These are phyloP conservation scores for Drosophila suboccidentalis DNA, from an alignment of 2,888 invertebrate genomes.

Conservation along the genomic window DNA sequence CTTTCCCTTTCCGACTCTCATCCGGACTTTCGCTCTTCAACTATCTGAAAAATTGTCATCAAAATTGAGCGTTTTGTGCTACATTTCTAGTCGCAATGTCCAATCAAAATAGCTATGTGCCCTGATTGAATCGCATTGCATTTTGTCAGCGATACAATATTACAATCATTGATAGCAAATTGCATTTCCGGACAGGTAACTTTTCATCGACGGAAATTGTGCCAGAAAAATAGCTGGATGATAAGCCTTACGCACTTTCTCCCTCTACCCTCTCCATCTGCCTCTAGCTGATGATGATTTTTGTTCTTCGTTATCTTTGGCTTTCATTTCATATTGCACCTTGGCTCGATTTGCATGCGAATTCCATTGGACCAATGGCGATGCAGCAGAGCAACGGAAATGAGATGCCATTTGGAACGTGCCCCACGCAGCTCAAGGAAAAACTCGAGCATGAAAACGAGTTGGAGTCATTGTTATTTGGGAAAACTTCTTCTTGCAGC, in stretches of 20 bases:
- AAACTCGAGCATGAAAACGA: conserved; percentile 17
- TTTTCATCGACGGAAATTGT: conserved; percentile 42
- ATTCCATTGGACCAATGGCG: conserved; percentile 34
- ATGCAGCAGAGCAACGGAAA: conserved; percentile 34
- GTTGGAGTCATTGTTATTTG: conserved; percentile 38
- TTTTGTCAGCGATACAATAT: conserved; percentile 44
- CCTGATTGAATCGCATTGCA: conserved; percentile 51
- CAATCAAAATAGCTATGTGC: conserved; percentile 68
- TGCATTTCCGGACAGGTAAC: conserved; percentile 49
- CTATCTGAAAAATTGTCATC: conserved; percentile 56
- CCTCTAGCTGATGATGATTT: background rate
- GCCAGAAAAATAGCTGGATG: conserved; percentile 9
- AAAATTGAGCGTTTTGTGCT: conserved; percentile 48
- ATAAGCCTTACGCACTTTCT: conserved; percentile 3
- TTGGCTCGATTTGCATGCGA: conserved; percentile 51
- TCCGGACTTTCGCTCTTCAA: conserved; percentile 21
- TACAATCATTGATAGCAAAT: conserved; percentile 37
- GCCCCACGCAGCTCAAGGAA: conserved; percentile 26
- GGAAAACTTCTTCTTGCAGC: conserved; percentile 36
- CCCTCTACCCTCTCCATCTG: background rate
- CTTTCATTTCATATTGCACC: conserved; percentile 41
- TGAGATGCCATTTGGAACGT: conserved; percentile 57
- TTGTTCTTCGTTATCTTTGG: conserved; percentile 19
- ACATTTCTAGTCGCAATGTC: conserved; percentile 31
- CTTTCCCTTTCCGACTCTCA: conserved; percentile 20